Evolutionary conservation across 2,113 vertebrate genomes (phyloP).

Genomic region (Desmodus rotundus): DNA sequence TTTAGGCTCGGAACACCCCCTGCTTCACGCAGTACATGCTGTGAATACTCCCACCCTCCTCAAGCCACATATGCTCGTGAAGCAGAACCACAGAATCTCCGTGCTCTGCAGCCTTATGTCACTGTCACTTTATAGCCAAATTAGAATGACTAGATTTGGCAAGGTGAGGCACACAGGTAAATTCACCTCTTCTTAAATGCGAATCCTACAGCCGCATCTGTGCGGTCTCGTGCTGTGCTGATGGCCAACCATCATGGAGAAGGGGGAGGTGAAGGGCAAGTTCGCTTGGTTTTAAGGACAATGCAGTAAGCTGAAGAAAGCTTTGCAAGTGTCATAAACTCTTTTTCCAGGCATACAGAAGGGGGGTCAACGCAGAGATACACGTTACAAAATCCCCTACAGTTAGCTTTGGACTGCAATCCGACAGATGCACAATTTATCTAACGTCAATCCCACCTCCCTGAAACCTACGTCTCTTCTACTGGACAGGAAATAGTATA

Average conservation of each 20-base stretch:
- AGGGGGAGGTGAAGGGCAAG: not conserved
- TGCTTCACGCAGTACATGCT: not conserved
- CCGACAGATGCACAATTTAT: not conserved
- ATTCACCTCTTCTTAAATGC: not conserved
- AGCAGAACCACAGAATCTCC: not conserved
- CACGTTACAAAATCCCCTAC: not conserved
- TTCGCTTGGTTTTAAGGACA: not conserved
- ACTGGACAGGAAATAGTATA: not conserved
- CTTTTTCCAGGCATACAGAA: not conserved
- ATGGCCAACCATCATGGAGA: not conserved
- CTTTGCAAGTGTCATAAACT: not conserved
- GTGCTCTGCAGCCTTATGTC: not conserved
- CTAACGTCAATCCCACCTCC: not conserved
- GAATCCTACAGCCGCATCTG: not conserved
- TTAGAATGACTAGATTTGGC: not conserved
- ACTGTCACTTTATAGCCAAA: not conserved
- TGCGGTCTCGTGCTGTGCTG: not conserved
- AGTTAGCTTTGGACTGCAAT: not conserved
- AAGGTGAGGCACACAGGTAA: constrained; percentile 21
- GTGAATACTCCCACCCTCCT: not conserved
- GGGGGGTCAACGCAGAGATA: not conserved
- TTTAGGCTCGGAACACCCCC: not conserved
- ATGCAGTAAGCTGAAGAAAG: not conserved
- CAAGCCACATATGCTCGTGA: not conserved
- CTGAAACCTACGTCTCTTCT: not conserved